Percentiles rank a stretch among this genome's conserved stretches.
Evolutionary conservation across 2,888 invertebrate species (phyloP).

Genomic region (Phaedon cochleariae): DNA sequence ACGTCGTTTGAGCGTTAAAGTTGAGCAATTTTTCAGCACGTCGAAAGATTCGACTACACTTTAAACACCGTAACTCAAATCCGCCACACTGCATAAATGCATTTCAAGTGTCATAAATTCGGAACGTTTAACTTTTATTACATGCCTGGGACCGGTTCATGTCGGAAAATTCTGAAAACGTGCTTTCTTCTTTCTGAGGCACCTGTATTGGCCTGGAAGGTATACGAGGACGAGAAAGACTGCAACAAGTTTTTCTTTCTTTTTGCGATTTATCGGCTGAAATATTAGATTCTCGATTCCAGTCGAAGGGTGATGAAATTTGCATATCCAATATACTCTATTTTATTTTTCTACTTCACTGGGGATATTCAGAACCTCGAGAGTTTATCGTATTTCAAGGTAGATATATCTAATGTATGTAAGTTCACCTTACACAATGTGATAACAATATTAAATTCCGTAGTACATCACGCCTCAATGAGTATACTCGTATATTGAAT

Average conservation of each 20-base stretch:
- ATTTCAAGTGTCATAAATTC: conserved; percentile 27
- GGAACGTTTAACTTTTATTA: conserved; percentile 27
- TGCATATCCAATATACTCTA: too few species aligned
- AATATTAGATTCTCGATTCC: background rate
- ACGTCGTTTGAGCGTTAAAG: background rate
- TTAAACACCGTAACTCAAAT: conserved; percentile 32
- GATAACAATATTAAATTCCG: too few species aligned
- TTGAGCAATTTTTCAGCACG: conserved; percentile 20
- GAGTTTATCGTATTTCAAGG: too few species aligned
- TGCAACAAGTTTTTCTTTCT: conserved; percentile 27
- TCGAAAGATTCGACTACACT: conserved; percentile 22
- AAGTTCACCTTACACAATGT: too few species aligned
- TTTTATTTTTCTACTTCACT: too few species aligned
- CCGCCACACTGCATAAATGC: conserved; percentile 28
- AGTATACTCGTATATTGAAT: too few species aligned
- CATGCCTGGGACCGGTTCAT: conserved; percentile 13
- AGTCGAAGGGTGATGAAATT: background rate
- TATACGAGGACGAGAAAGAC: conserved; percentile 4
- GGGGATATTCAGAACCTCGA: too few species aligned
- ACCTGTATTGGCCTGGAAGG: conserved; percentile 14
- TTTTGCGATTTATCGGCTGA: background rate
- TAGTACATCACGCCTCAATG: too few species aligned
- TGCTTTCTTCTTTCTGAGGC: conserved; percentile 22
- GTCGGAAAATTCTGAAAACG: conserved; percentile 24
- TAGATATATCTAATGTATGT: too few species aligned